Evolutionary conservation across 2,797 vertebrate species (phyloP), one percentile per base, ranked within the genome.

Genomic region (Malurus splendens): DNA sequence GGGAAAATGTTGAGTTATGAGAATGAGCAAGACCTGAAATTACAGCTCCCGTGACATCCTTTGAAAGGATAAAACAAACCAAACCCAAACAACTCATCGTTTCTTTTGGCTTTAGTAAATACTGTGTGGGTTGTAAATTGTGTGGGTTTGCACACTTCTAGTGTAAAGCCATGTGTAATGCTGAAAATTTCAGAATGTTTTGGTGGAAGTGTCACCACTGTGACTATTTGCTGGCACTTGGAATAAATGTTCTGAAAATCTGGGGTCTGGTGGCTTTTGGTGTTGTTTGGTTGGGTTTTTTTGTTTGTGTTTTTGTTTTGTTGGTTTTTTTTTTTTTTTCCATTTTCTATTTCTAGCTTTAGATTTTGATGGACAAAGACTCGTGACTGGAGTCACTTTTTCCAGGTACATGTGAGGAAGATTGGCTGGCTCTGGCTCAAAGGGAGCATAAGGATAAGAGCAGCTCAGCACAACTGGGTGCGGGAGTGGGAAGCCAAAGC

Each of bases 391-490:
- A 30, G 47, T 74, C 0, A 4, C 28, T 87, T 85, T 67, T 84
- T 44, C 50, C 83, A 91, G 87, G 90, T 86, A 27, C 24, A 19
- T 45, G 22, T 1, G 3, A 74, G 33, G 68, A 52, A 30, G 57
- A 66, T 72, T n/a, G 87, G 38, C 18, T 96, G 93, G 93, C 90
- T 90, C 5, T 11, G 80, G 2, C 59, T 92, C 89, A 90, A 90
- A 52, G 84, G 1, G 24, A 95, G 59, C 94, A 93, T 82, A 94
- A 96, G 93, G 94, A 87, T 79, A 48, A 33, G 91, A 93, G 86
- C 57, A 23, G 83, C 72, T 91, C 55, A 74, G 76, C 89, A 91
- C 92, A 95, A 93, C 94, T 93, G 93, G 94, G 90, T 38, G 65
- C 5, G 0, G 81, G 74, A 73, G 77, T 2, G 59, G 74, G 89